Conservation (phyloP, 1,140 invertebrate species). For the Trichonephila clavipes region DNA sequence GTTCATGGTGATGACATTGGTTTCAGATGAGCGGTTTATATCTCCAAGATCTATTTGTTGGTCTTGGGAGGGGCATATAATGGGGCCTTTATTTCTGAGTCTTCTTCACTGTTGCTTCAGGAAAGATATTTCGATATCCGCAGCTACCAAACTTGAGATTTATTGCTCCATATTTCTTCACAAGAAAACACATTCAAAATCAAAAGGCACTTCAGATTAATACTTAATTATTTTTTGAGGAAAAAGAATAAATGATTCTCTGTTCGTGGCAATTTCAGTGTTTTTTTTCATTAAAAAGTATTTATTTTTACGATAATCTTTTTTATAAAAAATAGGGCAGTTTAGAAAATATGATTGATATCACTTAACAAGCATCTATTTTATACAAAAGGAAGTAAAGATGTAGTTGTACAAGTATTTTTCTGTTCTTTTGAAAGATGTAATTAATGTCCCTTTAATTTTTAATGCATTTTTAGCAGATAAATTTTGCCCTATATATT, state of each 20-base stretch:
- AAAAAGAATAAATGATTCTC: not conserved
- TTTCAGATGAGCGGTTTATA: constrained; percentile 61
- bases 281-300: not conserved
- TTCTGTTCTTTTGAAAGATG: too few relatives aligned
- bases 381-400: too few relatives aligned
- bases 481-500: too few relatives aligned
- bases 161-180: constrained; percentile 18
- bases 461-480: too few relatives aligned
- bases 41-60: constrained; percentile 49
- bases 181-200: not conserved
- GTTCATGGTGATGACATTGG: constrained; percentile 52
- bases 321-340: not conserved
- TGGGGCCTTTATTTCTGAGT: constrained; percentile 6
- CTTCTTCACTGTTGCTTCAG: constrained; percentile 11
- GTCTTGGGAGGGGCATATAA: constrained; percentile 35
- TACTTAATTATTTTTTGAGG: not conserved
- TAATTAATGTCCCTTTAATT: too few relatives aligned
- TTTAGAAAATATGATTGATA: not conserved
- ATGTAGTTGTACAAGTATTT: too few relatives aligned
- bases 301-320: not conserved
- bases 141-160: constrained; percentile 1
- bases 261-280: not conserved
- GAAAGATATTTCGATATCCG: constrained; percentile 2
- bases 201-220: not conserved
- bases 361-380: not conserved